Percentiles rank a stretch among this genome's conserved stretches.
Conservation (phyloP, 2,888 invertebrate species). For the Euspilapteryx auroguttella region DNA sequence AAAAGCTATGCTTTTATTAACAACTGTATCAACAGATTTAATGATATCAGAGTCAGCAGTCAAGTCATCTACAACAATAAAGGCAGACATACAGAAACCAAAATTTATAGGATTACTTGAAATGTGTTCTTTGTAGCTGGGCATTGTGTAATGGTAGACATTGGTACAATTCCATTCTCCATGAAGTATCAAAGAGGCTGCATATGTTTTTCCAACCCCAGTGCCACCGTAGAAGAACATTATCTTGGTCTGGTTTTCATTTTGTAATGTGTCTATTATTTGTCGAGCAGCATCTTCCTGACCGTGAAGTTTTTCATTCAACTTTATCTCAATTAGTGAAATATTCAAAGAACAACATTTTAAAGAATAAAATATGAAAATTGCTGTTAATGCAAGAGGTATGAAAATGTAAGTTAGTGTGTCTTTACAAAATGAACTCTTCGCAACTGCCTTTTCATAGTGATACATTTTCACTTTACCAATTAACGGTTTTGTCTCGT, state of each 20-base stretch:
- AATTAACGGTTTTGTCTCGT: no score
- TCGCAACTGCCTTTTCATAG: no score
- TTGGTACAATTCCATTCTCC: conserved; percentile 24
- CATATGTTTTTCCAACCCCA: conserved; percentile 45
- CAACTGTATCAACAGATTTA: conserved; percentile 17
- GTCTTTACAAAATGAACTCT: no score
- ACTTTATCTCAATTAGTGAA: conserved; percentile 15
- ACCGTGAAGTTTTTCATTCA: conserved; percentile 27
- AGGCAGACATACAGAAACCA: conserved; percentile 26
- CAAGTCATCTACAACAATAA: conserved; percentile 38
- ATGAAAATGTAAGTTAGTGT: no score
- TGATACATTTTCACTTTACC: no score
- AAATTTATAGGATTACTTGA: no score
- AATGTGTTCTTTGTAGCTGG: no score
- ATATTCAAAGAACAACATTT: no score
- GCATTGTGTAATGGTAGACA: conserved; percentile 43
- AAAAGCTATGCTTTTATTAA: conserved; percentile 27
- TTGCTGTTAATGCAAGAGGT: no score
- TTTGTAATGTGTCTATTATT: conserved; percentile 20
- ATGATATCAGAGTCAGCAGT: conserved; percentile 19
- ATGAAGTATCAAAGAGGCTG: conserved; percentile 27
- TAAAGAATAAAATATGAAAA: no score
- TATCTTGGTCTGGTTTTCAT: conserved; percentile 21
- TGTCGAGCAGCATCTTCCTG: conserved; percentile 23
- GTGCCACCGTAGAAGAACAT: conserved; percentile 42